Evolutionary conservation across 2,888 invertebrate genomes (phyloP).

Genomic region (Eristalis pertinax): DNA sequence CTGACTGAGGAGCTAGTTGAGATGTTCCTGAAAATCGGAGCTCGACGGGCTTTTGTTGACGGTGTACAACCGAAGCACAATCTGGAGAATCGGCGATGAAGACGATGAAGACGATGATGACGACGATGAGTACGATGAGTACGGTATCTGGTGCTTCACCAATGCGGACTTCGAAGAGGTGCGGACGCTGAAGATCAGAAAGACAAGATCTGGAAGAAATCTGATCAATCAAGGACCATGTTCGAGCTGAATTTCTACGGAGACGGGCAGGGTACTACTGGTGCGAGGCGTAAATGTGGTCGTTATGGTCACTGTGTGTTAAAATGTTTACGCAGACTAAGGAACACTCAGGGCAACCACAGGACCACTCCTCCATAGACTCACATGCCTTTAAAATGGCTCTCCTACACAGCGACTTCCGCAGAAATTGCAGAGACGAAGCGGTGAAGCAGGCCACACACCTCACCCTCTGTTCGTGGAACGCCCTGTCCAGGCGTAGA

Average conservation of each 20-base stretch:
- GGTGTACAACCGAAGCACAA: constrained; percentile 83
- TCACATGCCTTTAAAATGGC: too few relatives aligned
- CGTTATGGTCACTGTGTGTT: too few relatives aligned
- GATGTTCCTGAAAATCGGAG: constrained; percentile 73
- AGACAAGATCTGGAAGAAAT: constrained; percentile 78
- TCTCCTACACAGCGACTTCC: too few relatives aligned
- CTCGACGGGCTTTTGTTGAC: constrained; percentile 80
- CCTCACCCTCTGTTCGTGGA: too few relatives aligned
- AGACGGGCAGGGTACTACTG: constrained; percentile 84
- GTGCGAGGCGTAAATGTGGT: constrained; percentile 86
- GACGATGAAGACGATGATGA: too few relatives aligned
- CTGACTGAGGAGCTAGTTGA: constrained; percentile 64
- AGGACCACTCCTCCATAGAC: too few relatives aligned
- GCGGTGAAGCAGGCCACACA: too few relatives aligned
- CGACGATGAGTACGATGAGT: too few relatives aligned
- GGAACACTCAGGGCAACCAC: too few relatives aligned
- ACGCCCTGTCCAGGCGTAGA: too few relatives aligned
- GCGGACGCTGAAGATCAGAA: constrained; percentile 81
- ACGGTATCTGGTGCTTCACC: constrained; percentile 85
- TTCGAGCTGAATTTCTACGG: constrained; percentile 83
- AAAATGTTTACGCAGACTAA: too few relatives aligned
- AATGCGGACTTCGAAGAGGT: constrained; percentile 83
- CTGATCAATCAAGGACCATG: constrained; percentile 77
- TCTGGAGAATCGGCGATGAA: constrained; percentile 81
- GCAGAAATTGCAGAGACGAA: too few relatives aligned